These are phyloP conservation scores for Neomicropteryx cornuta DNA, from an alignment of 1,140 invertebrate genomes.

Conservation along the genomic window DNA sequence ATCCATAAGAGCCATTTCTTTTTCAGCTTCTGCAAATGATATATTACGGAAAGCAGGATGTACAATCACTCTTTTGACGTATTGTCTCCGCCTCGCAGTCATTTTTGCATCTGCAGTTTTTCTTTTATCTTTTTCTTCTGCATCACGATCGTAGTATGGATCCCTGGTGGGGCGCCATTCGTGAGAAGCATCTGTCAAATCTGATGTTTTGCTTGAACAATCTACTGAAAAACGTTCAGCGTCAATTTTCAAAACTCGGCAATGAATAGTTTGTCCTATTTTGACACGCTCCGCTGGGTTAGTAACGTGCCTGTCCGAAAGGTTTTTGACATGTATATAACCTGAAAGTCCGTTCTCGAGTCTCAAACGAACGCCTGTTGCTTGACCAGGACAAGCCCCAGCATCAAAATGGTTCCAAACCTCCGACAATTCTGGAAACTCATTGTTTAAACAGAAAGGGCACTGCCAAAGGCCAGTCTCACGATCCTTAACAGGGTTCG, in stretches of 20 bases:
- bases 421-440: constrained; percentile 90
- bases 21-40: constrained; percentile 84
- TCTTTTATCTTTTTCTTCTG: constrained; percentile 69
- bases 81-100: constrained; percentile 65
- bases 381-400: constrained; percentile 88
- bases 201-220: constrained; percentile 87
- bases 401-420: constrained; percentile 98
- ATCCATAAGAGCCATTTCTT: constrained; percentile 82
- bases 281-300: constrained; percentile 89
- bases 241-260: constrained; percentile 92
- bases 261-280: constrained; percentile 80
- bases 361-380: constrained; percentile 79
- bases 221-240: constrained; percentile 91
- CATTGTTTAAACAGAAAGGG: constrained; percentile 92
- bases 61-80: constrained; percentile 92
- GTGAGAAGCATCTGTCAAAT: constrained; percentile 82
- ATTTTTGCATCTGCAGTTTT: constrained; percentile 75
- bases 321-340: constrained; percentile 90
- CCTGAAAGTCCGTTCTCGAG: constrained; percentile 92
- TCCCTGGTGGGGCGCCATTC: constrained; percentile 86
- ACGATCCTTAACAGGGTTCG: constrained; percentile 88
- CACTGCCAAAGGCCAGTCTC: constrained; percentile 94
- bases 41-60: constrained; percentile 98
- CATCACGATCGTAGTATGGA: constrained; percentile 83
- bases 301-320: constrained; percentile 88